Evolutionary conservation across 2,113 vertebrate species (phyloP).

Genomic region (Pseudopipra pipra): DNA sequence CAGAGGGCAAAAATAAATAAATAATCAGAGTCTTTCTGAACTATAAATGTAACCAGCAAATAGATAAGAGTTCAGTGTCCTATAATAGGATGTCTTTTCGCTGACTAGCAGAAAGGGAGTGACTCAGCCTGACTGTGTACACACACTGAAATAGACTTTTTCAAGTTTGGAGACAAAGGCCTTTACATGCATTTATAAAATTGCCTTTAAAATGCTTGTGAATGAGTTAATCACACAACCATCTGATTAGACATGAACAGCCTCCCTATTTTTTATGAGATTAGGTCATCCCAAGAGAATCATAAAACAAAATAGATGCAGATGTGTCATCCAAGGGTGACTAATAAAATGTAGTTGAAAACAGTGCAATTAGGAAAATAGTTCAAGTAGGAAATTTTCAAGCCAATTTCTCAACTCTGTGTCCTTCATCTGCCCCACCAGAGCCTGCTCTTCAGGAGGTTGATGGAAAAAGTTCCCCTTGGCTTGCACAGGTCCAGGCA

Average conservation of each 20-base stretch:
- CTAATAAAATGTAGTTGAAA: conserved; percentile 27
- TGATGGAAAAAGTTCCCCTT: neutral
- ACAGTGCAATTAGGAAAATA: neutral
- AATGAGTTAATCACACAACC: conserved; percentile 57
- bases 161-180: conserved; percentile 64
- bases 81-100: conserved; percentile 37
- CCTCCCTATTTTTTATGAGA: conserved; percentile 28
- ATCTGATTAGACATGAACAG: conserved; percentile 45
- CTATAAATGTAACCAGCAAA: conserved; percentile 47
- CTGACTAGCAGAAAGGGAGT: conserved; percentile 56
- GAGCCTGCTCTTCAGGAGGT: neutral
- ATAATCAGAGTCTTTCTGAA: neutral
- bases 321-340: conserved; percentile 32
- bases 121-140: conserved; percentile 51
- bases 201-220: conserved; percentile 47
- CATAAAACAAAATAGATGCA: conserved; percentile 29
- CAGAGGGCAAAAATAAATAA: neutral
- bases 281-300: conserved; percentile 53
- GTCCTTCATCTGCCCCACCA: neutral
- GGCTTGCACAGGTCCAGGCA: neutral
- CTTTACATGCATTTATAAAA: conserved; percentile 63
- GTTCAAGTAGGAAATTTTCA: neutral
- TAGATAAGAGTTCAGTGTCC: conserved; percentile 42
- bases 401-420: neutral
- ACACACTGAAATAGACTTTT: conserved; percentile 49